Evolutionary conservation across 2,113 vertebrate species (phyloP), one percentile per base, ranked within the genome.

Genomic region (Panthera tigris): DNA sequence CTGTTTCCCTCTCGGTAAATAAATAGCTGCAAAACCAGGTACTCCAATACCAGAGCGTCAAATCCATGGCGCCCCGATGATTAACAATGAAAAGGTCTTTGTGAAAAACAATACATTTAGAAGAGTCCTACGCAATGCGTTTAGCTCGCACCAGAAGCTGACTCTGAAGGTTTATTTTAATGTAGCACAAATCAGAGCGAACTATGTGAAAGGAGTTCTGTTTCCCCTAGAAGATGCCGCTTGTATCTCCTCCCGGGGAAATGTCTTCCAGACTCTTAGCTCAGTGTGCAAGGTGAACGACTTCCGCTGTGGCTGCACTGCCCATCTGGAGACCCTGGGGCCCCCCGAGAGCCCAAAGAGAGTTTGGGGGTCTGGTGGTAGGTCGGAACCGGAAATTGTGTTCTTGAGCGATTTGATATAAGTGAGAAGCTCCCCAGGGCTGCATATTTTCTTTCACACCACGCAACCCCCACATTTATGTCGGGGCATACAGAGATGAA

Each of bases 1-100:
- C 97, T 97, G 97, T 98, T 97, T 98, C 98, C 98, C 98, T 98
- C 90, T 94, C 79, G 52, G 97, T 97, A 98, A 98, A 98, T 98
- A 98, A 98, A 98, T 97, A 98, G 97, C 97, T 96, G 95, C 97
- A 97, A 96, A 97, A 91, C 96, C 98, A 73, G 45, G 36, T n/a
- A 52, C 95, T 98, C 96, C 95, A 57, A 4, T 92, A 8, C 0
- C 86, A 8, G 80, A 98, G 92, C 25, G 0, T 88, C 97, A 79
- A 84, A 96, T 94, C 90, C 97, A 95, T 0, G 41, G 89, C 0
- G 0, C 69, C 93, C 23, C 0, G 3, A 80, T 91, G 96, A 97
- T 98, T 97, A 98, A 76, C 80, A 91, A 71, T 83, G 98, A 95
- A 97, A 98, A 97, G 45, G 50, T 98, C 97, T 98, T 98, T 87